These are phyloP conservation scores for Caretta caretta DNA, from an alignment of 2,113 vertebrate genomes.

Conservation along the genomic window DNA sequence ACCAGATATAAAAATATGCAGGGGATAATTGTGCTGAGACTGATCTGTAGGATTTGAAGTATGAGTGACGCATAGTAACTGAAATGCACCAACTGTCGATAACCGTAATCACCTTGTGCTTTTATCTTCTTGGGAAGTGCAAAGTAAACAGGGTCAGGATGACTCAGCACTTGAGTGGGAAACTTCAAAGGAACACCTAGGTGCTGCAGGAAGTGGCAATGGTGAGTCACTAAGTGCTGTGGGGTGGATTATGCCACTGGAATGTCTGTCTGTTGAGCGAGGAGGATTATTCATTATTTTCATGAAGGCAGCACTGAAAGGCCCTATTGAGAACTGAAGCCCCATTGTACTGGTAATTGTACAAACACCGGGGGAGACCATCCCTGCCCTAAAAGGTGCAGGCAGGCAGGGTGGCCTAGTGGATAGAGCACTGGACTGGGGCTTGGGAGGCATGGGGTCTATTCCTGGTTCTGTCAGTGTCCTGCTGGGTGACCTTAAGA, in stretches of 20 bases:
- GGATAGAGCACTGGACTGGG: background rate
- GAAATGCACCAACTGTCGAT: background rate
- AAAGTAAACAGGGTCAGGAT: background rate
- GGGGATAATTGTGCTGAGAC: background rate
- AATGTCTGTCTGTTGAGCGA: background rate
- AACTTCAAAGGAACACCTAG: background rate
- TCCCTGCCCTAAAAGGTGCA: background rate
- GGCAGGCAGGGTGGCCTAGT: background rate
- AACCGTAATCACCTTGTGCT: background rate
- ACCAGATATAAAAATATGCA: background rate
- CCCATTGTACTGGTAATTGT: background rate
- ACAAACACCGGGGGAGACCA: background rate
- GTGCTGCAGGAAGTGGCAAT: background rate
- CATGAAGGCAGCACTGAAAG: background rate
- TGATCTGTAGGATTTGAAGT: background rate
- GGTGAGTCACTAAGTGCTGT: background rate
- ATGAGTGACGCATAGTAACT: background rate
- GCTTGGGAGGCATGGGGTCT: background rate
- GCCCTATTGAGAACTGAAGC: background rate
- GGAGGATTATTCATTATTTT: background rate
- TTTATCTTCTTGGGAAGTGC: background rate
- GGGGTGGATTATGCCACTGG: background rate
- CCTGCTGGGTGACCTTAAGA: background rate
- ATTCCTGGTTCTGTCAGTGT: background rate
- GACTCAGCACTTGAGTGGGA: background rate